Evolutionary conservation across 2,888 invertebrate species (phyloP), one percentile per base, ranked within the genome.

Genomic region (Aphelenchoides bicaudatus): DNA sequence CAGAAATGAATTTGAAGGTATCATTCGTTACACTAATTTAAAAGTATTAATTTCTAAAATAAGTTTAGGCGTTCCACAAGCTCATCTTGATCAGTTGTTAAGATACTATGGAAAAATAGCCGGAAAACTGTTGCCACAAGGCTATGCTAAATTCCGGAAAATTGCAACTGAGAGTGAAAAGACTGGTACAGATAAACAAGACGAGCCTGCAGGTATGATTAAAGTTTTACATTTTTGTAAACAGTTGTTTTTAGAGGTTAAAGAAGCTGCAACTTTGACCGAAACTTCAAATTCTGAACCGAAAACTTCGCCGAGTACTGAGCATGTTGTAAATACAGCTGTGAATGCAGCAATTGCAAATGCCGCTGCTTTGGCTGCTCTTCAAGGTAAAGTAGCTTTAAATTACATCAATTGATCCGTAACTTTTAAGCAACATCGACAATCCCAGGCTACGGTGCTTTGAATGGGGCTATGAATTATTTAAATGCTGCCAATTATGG

Each of bases 381-480:
- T n/a, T 10, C 21, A 10, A 43, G 25, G 25, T 25, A 25, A 10
- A n/a, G 34, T 25, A 19, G 23, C 10, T 43, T 43, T n/a, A n/a
- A n/a, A n/a, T n/a, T n/a, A n/a, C n/a, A n/a, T n/a, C n/a, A n/a
- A n/a, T n/a, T 43, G 43, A n/a, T 43, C 23, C 10, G 8, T 19
- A 21, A 19, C 16, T 25, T 25, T 10, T 21, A 6, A 25, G 16
- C 43, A 10, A 21, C 43, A 8, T 25, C 25, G 8, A 10, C n/a
- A 3, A 10, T 51, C 3, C 52, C 52, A 2, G 52, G 52, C 3
- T 51, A 29, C 38, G 52, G 52, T 37, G 19, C 31, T n/a, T n/a
- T 51, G 1, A 51, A 51, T 39, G 52, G 52, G 16, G 19, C 31
- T n/a, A 10, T 51, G 1, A 51, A 51, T 39, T 51, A 51, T 39